Evolutionary conservation across 1,140 invertebrate genomes (phyloP), one percentile per base, ranked within the genome.

Genomic region (Drosophila triauraria): DNA sequence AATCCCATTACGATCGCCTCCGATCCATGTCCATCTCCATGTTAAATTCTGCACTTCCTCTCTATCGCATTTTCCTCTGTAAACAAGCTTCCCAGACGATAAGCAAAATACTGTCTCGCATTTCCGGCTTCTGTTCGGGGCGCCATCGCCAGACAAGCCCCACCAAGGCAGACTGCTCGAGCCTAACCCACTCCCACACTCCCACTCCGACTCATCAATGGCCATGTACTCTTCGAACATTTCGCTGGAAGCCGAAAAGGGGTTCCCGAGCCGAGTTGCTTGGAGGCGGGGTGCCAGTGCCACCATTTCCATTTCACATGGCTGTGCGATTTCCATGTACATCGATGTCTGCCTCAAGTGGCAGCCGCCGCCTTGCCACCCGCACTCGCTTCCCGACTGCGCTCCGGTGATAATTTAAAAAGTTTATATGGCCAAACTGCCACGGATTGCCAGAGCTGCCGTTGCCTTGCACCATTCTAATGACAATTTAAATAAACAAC

Each of bases 401-500:
- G 84, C 77, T 51, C 69, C 69, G 84, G 84, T 88, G 85, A 88
- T 88, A 88, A 88, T 88, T 88, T 88, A 78, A 88, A n/a, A 88
- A 88, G 84, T 88, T 88, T 88, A 88, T 88, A 84, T 74, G 78
- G 80, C 77, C 63, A 71, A 72, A 71, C 80, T 61, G 67, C 69
- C 76, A 32, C 57, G 57, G 77, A 80, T 68, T 80, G 65, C 62
- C 47, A 46, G 56, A 7, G 57, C 54, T 67, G 82, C 64, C 83
- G 72, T 48, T 65, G 82, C 82, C 47, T 78, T 78, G 59, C 78
- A 62, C 62, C 67, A 88, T 90, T 88, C 84, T 84, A 88, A 88
- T 90, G 84, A 88, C 84, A 88, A 88, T 85, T 88, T 88, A 90
- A 88, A 90, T 88, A 88, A 88, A 88, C 84, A 88, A 84, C 69